Evolutionary conservation across 2,888 invertebrate species (phyloP).

Genomic region (Rotaria sp.): DNA sequence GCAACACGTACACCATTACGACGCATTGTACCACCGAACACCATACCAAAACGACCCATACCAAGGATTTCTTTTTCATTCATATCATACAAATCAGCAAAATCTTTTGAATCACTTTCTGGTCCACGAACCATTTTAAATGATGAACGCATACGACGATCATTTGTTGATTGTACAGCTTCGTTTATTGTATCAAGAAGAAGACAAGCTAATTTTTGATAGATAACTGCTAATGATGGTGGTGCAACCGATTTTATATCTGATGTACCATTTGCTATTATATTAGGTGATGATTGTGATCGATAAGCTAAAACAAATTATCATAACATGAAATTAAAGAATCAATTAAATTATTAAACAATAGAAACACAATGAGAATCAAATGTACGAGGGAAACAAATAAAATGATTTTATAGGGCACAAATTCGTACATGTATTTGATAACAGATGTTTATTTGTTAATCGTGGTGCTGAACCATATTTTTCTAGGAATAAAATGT

Average conservation of each 20-base stretch:
- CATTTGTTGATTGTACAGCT: not conserved
- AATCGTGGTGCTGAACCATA: not conserved
- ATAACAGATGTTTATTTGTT: not conserved
- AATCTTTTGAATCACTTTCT: not conserved
- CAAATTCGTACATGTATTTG: not conserved
- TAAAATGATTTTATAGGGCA: not conserved
- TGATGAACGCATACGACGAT: constrained; percentile 1
- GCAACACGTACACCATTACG: constrained; percentile 5
- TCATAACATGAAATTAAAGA: too few species aligned
- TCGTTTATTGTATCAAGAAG: not conserved
- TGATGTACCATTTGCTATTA: not conserved
- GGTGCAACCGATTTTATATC: not conserved
- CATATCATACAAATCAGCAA: constrained; percentile 22
- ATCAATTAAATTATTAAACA: not conserved
- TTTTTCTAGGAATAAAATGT: not conserved
- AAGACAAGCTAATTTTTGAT: constrained; percentile 19
- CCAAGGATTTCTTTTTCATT: constrained; percentile 28
- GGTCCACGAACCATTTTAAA: constrained; percentile 21
- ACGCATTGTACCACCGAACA: constrained; percentile 11
- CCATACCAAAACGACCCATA: constrained; percentile 19
- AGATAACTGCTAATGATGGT: not conserved
- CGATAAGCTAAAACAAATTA: not conserved
- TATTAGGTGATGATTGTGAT: not conserved
- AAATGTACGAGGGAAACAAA: not conserved
- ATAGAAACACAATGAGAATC: not conserved